Evolutionary conservation across 2,797 vertebrate genomes (phyloP).

Genomic region (Neosilurus hyrtlii): DNA sequence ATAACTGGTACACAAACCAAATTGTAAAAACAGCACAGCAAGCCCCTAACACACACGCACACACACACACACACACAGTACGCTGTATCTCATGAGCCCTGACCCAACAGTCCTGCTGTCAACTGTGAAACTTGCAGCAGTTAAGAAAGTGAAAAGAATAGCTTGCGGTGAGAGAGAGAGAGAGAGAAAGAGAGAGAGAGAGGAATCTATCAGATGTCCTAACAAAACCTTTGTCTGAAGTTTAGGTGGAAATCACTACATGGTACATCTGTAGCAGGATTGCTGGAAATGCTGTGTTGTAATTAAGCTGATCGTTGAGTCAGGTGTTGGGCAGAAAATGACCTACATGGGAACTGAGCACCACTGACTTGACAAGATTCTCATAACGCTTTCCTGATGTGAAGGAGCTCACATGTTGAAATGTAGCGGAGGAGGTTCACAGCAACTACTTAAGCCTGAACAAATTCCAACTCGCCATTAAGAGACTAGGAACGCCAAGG

Average conservation of each 20-base stretch:
- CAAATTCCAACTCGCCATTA: neutral
- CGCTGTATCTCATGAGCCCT: neutral
- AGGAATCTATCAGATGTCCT: neutral
- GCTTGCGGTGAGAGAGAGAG: neutral
- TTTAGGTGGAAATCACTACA: neutral
- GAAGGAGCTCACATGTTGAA: conserved; percentile 14
- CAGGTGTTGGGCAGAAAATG: conserved; percentile 20
- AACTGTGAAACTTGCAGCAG: neutral
- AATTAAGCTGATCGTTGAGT: neutral
- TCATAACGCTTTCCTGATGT: neutral
- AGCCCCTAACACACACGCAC: conserved; percentile 22
- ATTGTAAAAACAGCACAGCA: no score
- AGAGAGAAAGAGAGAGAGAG: neutral
- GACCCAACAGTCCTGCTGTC: conserved; percentile 25
- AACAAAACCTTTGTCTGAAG: neutral
- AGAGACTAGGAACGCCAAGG: neutral
- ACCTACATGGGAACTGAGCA: neutral
- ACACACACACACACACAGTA: conserved; percentile 9
- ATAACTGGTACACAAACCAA: no score
- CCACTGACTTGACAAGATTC: neutral
- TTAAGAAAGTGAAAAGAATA: neutral
- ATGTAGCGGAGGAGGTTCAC: neutral
- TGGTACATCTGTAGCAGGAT: neutral
- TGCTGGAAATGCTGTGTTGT: neutral
- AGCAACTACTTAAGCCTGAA: neutral